Percentiles rank a stretch among this genome's conserved stretches.
phyloP scores from a whole-genome alignment of 2,113 vertebrate species.

The Hydrolagus affinis region DNA sequence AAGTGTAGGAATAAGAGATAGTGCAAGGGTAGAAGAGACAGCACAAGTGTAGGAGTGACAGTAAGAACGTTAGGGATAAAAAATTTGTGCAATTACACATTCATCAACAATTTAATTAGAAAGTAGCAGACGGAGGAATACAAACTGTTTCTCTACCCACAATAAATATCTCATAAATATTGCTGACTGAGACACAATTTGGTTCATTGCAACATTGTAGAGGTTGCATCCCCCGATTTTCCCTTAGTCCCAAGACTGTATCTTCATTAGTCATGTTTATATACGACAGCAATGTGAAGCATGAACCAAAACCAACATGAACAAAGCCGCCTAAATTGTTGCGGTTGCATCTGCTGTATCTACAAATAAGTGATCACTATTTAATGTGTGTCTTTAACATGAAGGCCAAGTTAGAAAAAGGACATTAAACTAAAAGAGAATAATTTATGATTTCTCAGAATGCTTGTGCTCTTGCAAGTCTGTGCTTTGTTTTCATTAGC shows the following conservation, averaged over 20 bases:
- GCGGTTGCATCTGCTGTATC: not conserved
- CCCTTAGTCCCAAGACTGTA: not conserved
- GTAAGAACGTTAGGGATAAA: not conserved
- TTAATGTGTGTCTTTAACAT: not conserved
- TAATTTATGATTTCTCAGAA: not conserved
- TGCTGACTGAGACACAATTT: not conserved
- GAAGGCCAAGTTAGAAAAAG: not conserved
- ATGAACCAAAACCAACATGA: not conserved
- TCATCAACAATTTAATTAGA: not conserved
- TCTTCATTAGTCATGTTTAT: not conserved
- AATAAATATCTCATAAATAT: not conserved
- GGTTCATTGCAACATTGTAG: not conserved
- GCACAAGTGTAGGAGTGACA: not conserved
- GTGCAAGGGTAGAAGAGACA: not conserved
- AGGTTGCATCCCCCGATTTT: not conserved
- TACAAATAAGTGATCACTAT: not conserved
- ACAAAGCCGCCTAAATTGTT: not conserved
- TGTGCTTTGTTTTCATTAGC: not conserved
- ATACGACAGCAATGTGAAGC: not conserved
- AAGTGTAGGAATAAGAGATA: no score
- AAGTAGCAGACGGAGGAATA: not conserved
- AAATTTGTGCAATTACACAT: not conserved
- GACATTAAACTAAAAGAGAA: not conserved
- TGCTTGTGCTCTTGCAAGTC: not conserved
- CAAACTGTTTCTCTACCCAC: not conserved